phyloP scores from a whole-genome alignment of 2,113 vertebrate genomes.

The Microcebus tavaratra region DNA sequence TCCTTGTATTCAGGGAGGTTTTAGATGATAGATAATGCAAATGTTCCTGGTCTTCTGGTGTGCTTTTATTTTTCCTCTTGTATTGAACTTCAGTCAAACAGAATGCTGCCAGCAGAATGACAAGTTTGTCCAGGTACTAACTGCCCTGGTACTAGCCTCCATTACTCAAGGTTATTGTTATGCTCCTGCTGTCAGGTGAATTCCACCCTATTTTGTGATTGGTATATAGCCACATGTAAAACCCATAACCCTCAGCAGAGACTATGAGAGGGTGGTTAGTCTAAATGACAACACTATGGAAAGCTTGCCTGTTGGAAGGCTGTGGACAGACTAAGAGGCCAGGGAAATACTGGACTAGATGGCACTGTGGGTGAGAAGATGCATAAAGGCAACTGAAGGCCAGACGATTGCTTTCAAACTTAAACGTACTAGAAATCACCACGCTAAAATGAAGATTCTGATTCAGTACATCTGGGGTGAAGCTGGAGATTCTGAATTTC shows the following conservation, averaged over 20 bases:
- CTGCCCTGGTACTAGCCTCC: not conserved
- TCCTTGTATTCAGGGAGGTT: not conserved
- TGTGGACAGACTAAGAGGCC: not conserved
- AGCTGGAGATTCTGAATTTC: not conserved
- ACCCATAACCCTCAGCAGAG: not conserved
- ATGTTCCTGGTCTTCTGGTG: not conserved
- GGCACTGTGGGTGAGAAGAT: not conserved
- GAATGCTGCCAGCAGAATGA: not conserved
- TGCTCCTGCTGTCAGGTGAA: not conserved
- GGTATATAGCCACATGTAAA: not conserved
- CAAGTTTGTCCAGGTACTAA: not conserved
- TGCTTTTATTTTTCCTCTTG: not conserved
- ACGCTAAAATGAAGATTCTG: not conserved
- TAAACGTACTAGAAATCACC: not conserved
- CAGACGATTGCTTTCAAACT: not conserved
- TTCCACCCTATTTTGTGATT: not conserved
- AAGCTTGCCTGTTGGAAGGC: not conserved
- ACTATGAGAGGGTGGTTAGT: not conserved
- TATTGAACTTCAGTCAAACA: not conserved
- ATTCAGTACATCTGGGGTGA: not conserved
- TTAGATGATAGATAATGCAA: not conserved
- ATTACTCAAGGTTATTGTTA: not conserved
- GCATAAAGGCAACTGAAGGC: not conserved
- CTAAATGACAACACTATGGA: not conserved
- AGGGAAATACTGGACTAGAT: not conserved